These are phyloP conservation scores for Bombus ignitus DNA, from an alignment of 1,140 invertebrate species.

Conservation along the genomic window DNA sequence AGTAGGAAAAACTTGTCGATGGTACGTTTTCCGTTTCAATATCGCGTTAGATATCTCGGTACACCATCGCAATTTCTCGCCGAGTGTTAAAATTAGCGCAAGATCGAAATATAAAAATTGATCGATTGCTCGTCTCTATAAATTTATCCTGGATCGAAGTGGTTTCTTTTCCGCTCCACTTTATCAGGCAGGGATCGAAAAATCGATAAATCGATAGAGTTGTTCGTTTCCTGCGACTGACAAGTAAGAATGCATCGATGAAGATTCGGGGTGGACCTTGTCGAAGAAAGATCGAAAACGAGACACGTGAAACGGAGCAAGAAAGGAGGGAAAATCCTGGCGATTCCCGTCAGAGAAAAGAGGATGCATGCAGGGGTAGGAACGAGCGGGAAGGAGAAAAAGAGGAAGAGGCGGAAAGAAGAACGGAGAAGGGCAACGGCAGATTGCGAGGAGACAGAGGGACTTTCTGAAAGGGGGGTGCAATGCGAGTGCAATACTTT, in stretches of 20 bases:
- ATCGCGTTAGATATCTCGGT: too few relatives aligned
- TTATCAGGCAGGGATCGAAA: background rate
- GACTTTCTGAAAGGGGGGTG: conserved; percentile 67
- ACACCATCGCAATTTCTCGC: too few relatives aligned
- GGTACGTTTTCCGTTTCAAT: too few relatives aligned
- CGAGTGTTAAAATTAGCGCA: background rate
- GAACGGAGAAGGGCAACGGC: conserved; percentile 41
- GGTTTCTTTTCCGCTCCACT: accelerated
- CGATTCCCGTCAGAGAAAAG: background rate
- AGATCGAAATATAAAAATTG: background rate
- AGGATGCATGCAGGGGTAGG: background rate
- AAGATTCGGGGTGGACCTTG: background rate
- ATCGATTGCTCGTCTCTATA: background rate
- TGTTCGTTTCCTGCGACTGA: too few relatives aligned
- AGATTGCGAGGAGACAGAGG: conserved; percentile 50
- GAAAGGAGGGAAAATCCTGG: background rate
- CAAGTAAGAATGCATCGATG: too few relatives aligned
- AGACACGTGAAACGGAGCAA: background rate
- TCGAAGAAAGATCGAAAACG: background rate
- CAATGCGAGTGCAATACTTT: conserved; percentile 78
- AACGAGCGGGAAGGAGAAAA: background rate
- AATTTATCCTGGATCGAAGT: background rate
- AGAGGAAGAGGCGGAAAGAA: conserved; percentile 32
- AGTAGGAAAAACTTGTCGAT: too few relatives aligned
- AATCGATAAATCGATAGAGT: background rate